Percentiles rank a stretch among this genome's conserved stretches.
Evolutionary conservation across 2,113 vertebrate species (phyloP).

Genomic region (Mormyrus lacerda): DNA sequence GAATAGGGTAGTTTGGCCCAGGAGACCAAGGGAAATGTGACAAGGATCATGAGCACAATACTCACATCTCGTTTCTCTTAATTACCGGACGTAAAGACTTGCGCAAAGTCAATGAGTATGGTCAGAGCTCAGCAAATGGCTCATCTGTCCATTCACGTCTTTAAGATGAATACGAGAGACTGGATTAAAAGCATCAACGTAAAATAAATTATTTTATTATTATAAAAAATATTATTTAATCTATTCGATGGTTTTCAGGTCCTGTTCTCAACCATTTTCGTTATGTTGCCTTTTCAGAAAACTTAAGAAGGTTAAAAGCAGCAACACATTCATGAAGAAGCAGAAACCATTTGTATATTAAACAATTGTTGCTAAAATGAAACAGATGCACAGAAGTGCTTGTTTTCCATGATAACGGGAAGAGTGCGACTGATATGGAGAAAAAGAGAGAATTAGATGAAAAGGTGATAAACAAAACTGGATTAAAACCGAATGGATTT

Average conservation of each 20-base stretch:
- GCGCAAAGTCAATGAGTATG: constrained; percentile 9
- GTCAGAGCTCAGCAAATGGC: neutral
- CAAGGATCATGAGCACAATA: constrained; percentile 35
- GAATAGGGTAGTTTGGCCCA: constrained; percentile 30
- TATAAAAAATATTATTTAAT: too few species aligned
- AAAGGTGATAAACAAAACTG: constrained; percentile 44
- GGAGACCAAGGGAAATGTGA: constrained; percentile 32
- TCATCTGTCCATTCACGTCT: neutral
- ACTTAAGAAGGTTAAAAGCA: neutral
- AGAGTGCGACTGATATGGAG: constrained; percentile 44
- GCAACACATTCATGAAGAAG: constrained; percentile 7
- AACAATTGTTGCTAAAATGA: constrained; percentile 32
- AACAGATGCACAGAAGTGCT: constrained; percentile 37
- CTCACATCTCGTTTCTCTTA: constrained; percentile 24
- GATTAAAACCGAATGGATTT: constrained; percentile 49
- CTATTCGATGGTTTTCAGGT: too few species aligned
- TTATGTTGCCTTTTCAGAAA: neutral
- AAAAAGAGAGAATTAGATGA: constrained; percentile 43
- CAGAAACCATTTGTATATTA: constrained; percentile 38
- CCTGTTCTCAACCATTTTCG: neutral
- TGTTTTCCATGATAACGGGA: constrained; percentile 35
- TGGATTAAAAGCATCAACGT: neutral
- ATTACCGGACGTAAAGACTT: constrained; percentile 35
- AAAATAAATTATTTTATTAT: neutral
- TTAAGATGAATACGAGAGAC: neutral